Evolutionary conservation across 1,140 invertebrate genomes (phyloP), one percentile per base, ranked within the genome.

Genomic region (Caenorhabditis remanei): DNA sequence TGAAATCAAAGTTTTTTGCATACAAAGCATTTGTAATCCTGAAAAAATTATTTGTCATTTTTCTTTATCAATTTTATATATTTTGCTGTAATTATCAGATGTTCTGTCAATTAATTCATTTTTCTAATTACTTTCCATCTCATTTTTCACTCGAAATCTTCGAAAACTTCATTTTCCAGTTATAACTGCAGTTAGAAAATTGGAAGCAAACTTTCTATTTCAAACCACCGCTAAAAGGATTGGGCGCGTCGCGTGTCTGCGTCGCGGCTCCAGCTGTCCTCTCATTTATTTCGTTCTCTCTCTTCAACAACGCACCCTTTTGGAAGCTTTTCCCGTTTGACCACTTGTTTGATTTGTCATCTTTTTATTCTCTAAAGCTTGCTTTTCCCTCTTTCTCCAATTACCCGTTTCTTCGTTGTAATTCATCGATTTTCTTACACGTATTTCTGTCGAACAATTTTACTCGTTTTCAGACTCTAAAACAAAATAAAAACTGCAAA

Each of bases 221-320:
- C 46, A 50, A 79, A 79, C 21, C 32, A 13, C 46, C 71, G 71
- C 71, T 50, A 79, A 50, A 5, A 53, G 24, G 21, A 4, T 14
- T 11, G 46, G 46, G 19, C 71, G 71, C 71, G 71, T 79, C 46
- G 71, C 71, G 71, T 79, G 71, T 41, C 11, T 46, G 71, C 71
- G 71, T 50, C 46, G 71, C 71, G 71, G 71, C 71, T 79, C 71
- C 71, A 79, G 71, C 71, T 79, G 71, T 79, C 71, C 71, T 50
- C 71, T 79, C 5, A 21, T 79, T 79, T 41, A 79, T 43, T 79
- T 24, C 46, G n/a, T 16, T 71, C 40, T 71, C 40, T 79, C 65
- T 0, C 24, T 46, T n/a, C 53, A 14, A 4, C 43, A 43, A 21
- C 43, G 40, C 9, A n/a, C n/a, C 67, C 46, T n/a, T 50, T n/a